Conservation (phyloP, 2,888 invertebrate species). For the Plebejus argus region DNA sequence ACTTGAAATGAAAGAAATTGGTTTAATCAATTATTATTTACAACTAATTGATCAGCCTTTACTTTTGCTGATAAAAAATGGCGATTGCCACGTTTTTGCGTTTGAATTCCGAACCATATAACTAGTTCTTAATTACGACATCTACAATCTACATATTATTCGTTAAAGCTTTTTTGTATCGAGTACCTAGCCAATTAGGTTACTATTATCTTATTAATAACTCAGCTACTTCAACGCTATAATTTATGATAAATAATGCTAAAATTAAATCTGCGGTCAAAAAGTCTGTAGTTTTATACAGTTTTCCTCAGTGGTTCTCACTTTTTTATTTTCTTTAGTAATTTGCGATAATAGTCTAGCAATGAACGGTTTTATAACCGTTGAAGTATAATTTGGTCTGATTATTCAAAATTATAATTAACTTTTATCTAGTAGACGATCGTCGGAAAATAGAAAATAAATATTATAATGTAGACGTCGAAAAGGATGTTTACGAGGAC, state of each 20-base stretch:
- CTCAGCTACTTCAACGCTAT: background rate
- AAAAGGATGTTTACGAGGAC: constrained; percentile 4
- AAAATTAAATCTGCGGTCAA: background rate
- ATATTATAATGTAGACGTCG: background rate
- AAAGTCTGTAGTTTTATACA: background rate
- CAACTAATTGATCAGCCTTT: background rate
- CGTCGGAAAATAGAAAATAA: background rate
- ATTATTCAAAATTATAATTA: constrained; percentile 7
- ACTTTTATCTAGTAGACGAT: background rate
- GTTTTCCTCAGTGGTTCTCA: constrained; percentile 7
- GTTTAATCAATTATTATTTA: background rate
- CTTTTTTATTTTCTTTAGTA: background rate
- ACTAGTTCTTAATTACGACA: constrained; percentile 8
- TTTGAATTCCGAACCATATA: background rate
- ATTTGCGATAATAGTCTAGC: background rate
- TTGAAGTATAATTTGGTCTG: background rate
- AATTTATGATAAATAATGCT: background rate
- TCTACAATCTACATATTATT: background rate
- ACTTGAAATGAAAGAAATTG: background rate
- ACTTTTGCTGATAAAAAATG: background rate
- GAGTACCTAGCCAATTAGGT: background rate
- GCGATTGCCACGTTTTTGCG: constrained; percentile 1
- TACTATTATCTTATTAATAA: background rate
- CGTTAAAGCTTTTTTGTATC: background rate
- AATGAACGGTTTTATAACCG: background rate